Percentiles rank a stretch among this genome's conserved stretches.
Conservation (phyloP, 2,113 vertebrate species). For the Pheucticus melanocephalus region DNA sequence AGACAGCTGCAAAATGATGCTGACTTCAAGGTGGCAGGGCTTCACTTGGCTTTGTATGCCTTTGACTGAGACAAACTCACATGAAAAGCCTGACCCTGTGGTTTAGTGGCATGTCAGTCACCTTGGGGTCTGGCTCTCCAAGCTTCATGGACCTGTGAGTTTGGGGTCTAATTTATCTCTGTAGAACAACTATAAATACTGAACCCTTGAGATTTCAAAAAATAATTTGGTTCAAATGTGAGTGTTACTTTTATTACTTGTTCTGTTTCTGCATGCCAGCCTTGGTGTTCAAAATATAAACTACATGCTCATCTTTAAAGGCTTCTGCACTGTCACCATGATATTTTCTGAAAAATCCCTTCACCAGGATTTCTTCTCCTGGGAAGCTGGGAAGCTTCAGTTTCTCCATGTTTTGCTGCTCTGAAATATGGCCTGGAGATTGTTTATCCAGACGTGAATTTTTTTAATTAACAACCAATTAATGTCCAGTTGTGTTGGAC, state of each 20-base stretch:
- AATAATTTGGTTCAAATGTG: background rate
- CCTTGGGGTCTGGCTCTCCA: background rate
- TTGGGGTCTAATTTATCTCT: background rate
- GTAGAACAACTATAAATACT: background rate
- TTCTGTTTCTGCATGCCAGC: background rate
- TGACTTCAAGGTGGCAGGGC: background rate
- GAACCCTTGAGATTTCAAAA: background rate
- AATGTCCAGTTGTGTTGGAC: too few species aligned
- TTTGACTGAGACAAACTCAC: background rate
- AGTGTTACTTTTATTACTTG: background rate
- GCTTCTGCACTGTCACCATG: background rate
- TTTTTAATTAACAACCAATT: too few species aligned
- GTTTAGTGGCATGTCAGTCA: background rate
- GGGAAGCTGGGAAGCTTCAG: too few species aligned
- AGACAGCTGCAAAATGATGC: background rate
- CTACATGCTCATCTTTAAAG: background rate
- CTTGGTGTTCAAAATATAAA: background rate
- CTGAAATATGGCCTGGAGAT: too few species aligned
- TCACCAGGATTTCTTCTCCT: too few species aligned
- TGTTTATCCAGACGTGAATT: too few species aligned
- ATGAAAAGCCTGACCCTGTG: background rate
- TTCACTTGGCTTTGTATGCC: background rate
- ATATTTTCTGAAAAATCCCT: too few species aligned
- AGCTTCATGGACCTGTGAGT: accelerated
- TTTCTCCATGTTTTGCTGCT: too few species aligned